phyloP scores from a whole-genome alignment of 53 echinoderm and acorn worm species.

The Holothuria leucospilota region DNA sequence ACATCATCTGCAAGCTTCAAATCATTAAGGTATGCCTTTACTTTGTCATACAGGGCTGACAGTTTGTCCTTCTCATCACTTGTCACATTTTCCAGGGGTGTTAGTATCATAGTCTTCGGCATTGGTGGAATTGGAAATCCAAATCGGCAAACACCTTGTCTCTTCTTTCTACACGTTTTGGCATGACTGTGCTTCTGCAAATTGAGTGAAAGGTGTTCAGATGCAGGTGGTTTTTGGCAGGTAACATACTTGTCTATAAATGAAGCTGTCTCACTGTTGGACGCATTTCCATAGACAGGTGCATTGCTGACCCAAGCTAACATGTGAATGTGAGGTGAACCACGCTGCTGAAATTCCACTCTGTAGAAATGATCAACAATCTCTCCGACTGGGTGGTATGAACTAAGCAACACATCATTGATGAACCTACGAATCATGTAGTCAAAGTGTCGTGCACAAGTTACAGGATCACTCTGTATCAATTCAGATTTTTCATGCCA shows the following conservation, averaged over 20 bases:
- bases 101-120: not conserved
- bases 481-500: too few species aligned
- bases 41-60: not conserved
- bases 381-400: too few species aligned
- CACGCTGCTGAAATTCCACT: too few species aligned
- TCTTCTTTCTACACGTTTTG: too few species aligned
- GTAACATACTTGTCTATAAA: too few species aligned
- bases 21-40: not conserved
- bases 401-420: not conserved
- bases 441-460: too few species aligned
- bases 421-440: not conserved
- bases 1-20: slow-evolving; percentile 39
- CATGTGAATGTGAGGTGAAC: too few species aligned
- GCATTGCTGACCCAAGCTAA: too few species aligned
- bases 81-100: slow-evolving; percentile 26
- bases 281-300: too few species aligned
- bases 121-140: slow-evolving; percentile 47
- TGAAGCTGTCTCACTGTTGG: too few species aligned
- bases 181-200: slow-evolving; percentile 44
- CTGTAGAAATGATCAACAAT: too few species aligned
- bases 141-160: slow-evolving; percentile 39
- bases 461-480: too few species aligned
- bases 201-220: not conserved
- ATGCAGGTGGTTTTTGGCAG: not conserved
- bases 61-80: not conserved